A percentile compares a stretch with the other conserved stretches of the same genome.
Conservation (phyloP, 92 coral and sea anemone genomes). For the Chrysogorgia sp. region DNA sequence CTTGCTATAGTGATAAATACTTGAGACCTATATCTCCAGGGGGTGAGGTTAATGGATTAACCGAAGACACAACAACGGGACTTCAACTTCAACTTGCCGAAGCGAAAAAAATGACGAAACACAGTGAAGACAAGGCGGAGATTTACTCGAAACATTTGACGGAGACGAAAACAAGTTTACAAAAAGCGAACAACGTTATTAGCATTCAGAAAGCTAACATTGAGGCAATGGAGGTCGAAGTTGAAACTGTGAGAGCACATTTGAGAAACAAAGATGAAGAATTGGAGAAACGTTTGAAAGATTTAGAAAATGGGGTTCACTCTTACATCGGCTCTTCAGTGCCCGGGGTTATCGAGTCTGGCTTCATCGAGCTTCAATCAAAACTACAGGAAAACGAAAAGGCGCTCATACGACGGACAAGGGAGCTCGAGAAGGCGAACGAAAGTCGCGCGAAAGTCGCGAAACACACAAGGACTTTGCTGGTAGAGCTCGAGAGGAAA, state of each 20-base stretch:
- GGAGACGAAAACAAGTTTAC: constrained; percentile 82
- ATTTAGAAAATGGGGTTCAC: constrained; percentile 37
- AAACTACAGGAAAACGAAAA: constrained; percentile 80
- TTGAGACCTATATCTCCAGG: constrained; percentile 37
- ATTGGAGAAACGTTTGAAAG: constrained; percentile 61
- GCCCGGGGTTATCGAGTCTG: constrained; percentile 62
- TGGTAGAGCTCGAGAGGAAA: constrained; percentile 88
- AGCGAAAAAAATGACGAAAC: constrained; percentile 73
- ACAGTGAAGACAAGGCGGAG: constrained; percentile 71
- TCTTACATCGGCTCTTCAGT: constrained; percentile 55
- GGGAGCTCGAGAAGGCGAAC: constrained; percentile 95
- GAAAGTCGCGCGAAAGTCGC: constrained; percentile 99
- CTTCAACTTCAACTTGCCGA: constrained; percentile 79
- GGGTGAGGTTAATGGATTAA: not conserved
- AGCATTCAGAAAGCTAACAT: constrained; percentile 88
- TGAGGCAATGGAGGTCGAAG: constrained; percentile 75
- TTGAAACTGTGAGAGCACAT: constrained; percentile 53
- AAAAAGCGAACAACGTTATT: constrained; percentile 86
- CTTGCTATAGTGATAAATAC: constrained; percentile 66
- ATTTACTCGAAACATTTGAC: constrained; percentile 80
- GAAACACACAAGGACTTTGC: constrained; percentile 87
- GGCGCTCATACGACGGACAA: constrained; percentile 76
- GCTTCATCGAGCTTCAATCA: constrained; percentile 68
- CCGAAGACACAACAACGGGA: constrained; percentile 72
- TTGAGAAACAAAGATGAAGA: constrained; percentile 20